Evolutionary conservation across 1,140 invertebrate species (phyloP), one percentile per base, ranked within the genome.

Genomic region (Heterodera carotae): DNA sequence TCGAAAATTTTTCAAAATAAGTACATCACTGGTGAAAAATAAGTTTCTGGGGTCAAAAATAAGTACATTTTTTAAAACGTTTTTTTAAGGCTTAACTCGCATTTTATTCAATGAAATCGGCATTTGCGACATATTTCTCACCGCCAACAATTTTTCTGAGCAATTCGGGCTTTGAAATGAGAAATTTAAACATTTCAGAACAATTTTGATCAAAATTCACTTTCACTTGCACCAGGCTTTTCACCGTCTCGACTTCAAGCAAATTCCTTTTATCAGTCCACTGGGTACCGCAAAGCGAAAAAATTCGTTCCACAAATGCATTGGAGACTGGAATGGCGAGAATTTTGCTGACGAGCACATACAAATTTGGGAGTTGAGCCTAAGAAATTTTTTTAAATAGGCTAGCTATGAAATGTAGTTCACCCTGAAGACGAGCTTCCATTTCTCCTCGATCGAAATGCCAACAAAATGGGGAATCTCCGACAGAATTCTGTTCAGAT

Each of bases 391-490:
- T n/a, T n/a, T n/a, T n/a, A n/a, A 36, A 27, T 27, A 36, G 5
- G 2, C 70, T 22, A 75, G 6, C 75, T 75, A 4, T 72, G 3
- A 5, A 64, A 36, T 18, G 71, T 7, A 39, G 6, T 39, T 39
- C 12, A 39, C 73, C 27, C 75, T 75, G 66, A 76, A 75, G 29
- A 75, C 75, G 22, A 1, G 43, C 66, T 29, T 48, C 73, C 1
- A 75, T 36, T 75, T 75, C 22, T 72, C 8, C n/a, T n/a, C n/a
- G n/a, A n/a, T n/a, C n/a, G n/a, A 22, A 64, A 71, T 36, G 73
- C 60, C 15, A 25, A 72, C 1, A 67, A 67, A 18, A 10, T 72
- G 2, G 2, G n/a, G 70, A n/a, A 72, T 60, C 27, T 1, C 4
- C 2, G 18, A 22, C 70, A 72, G 31, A 33, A 72, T 72, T 7